A percentile compares a stretch with the other conserved stretches of the same genome.
Conservation (phyloP, 2,113 vertebrate genomes). For the Morone chrysops region DNA sequence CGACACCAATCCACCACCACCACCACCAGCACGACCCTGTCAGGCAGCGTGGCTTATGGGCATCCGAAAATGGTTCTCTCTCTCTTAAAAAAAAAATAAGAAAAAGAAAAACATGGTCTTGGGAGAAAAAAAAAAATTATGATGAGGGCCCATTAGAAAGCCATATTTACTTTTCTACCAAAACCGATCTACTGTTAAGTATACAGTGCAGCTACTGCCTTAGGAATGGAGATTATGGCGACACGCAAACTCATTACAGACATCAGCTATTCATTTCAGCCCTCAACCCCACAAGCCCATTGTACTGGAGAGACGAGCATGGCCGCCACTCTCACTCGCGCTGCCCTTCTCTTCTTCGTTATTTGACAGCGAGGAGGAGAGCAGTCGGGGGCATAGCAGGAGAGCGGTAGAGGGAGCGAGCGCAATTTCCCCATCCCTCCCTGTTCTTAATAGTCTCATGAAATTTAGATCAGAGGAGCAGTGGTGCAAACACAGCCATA, state of each 20-base stretch:
- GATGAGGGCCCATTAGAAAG: constrained; percentile 29
- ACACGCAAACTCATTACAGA: constrained; percentile 51
- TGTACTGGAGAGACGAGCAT: constrained; percentile 69
- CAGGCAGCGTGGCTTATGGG: constrained; percentile 27
- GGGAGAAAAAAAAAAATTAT: not conserved
- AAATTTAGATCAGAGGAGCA: constrained; percentile 79
- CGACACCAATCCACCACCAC: constrained; percentile 43
- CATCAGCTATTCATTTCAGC: constrained; percentile 65
- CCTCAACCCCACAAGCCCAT: constrained; percentile 63
- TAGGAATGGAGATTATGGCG: constrained; percentile 40
- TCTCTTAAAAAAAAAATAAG: not conserved
- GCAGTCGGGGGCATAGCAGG: constrained; percentile 47
- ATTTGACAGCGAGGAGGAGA: constrained; percentile 65
- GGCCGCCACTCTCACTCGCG: constrained; percentile 64
- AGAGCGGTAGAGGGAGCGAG: constrained; percentile 56
- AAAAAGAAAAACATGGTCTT: not conserved
- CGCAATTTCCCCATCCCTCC: constrained; percentile 64
- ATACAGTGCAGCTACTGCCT: constrained; percentile 26
- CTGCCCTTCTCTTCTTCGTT: constrained; percentile 61
- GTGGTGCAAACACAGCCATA: constrained; percentile 62
- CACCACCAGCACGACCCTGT: constrained; percentile 32
- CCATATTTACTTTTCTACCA: constrained; percentile 3
- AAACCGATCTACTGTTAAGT: constrained; percentile 21
- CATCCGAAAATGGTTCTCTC: constrained; percentile 36
- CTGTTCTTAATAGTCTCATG: constrained; percentile 77